Conservation (phyloP, 2,113 vertebrate species). For the Pseudorhombus dupliciocellatus region DNA sequence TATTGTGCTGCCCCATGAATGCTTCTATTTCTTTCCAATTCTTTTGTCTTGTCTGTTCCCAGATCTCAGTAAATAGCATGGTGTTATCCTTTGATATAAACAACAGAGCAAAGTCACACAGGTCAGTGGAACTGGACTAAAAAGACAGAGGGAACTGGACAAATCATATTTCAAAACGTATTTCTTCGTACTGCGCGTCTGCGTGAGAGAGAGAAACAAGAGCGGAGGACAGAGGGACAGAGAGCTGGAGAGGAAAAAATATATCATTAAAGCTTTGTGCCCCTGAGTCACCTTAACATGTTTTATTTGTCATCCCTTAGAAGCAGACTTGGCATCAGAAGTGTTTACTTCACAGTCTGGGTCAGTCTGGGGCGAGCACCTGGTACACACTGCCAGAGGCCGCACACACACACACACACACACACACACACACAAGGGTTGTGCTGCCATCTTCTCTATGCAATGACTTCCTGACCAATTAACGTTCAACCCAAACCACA, state of each 20-base stretch:
- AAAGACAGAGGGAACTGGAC: not conserved
- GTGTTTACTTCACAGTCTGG: constrained; percentile 41
- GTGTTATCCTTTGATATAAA: no score
- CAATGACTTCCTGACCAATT: not conserved
- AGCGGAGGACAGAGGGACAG: not conserved
- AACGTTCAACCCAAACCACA: no score
- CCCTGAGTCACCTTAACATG: constrained; percentile 43
- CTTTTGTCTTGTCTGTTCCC: no score
- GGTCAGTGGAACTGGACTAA: not conserved
- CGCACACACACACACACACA: constrained; percentile 15
- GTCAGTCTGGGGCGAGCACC: constrained; percentile 36
- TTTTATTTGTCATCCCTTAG: constrained; percentile 54
- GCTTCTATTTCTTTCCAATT: no score
- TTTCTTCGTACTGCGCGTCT: not conserved
- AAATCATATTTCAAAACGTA: not conserved
- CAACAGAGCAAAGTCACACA: no score
- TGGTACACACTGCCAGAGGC: constrained; percentile 39
- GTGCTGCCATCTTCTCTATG: not conserved
- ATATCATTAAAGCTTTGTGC: constrained; percentile 29
- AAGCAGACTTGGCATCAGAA: constrained; percentile 31
- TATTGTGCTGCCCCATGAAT: no score
- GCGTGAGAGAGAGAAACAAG: not conserved
- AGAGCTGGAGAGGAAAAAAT: constrained; percentile 5
- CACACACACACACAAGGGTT: not conserved
- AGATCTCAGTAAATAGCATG: no score